Percentiles rank a stretch among this genome's conserved stretches.
Conservation (phyloP, 23 tunicate genomes). For the Ciona savignyi region DNA sequence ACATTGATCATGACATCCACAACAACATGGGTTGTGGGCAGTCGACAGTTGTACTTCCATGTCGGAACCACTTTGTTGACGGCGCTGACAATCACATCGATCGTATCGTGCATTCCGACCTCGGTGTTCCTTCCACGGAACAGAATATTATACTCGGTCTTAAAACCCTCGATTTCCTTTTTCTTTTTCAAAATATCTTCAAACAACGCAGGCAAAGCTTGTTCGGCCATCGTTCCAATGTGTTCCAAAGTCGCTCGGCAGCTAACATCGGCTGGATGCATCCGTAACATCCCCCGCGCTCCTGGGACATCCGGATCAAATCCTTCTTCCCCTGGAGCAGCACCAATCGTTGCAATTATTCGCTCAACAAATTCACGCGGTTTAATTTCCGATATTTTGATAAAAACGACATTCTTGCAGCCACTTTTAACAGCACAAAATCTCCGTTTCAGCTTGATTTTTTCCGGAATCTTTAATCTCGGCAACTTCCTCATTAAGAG, state of each 20-base stretch:
- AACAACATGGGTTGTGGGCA: conserved; percentile 17
- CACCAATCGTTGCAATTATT: conserved; percentile 23
- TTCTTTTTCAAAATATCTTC: conserved; percentile 6
- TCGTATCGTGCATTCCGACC: conserved; percentile 23
- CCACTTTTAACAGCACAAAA: conserved; percentile 51
- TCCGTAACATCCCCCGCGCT: conserved; percentile 35
- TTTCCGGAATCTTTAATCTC: neutral
- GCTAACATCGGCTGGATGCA: conserved; percentile 59
- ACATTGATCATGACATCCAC: conserved; percentile 51
- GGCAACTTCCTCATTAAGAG: neutral
- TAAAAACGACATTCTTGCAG: conserved; percentile 65
- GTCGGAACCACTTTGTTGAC: conserved; percentile 7
- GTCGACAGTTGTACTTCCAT: conserved; percentile 73
- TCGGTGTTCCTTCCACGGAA: conserved; percentile 58
- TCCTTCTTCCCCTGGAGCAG: neutral
- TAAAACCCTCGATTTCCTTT: neutral
- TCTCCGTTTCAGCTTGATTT: conserved; percentile 5
- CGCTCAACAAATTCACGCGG: conserved; percentile 42
- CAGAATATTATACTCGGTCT: conserved; percentile 41
- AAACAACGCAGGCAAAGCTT: conserved; percentile 27
- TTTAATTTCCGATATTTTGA: conserved; percentile 16
- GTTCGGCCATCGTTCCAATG: conserved; percentile 28
- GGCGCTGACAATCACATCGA: conserved; percentile 18
- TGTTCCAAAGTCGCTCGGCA: conserved; percentile 43
- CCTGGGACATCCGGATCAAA: conserved; percentile 5